Base-by-base conservation (phyloP, 2,113 vertebrate species). In the Caranx ignobilis region DNA sequence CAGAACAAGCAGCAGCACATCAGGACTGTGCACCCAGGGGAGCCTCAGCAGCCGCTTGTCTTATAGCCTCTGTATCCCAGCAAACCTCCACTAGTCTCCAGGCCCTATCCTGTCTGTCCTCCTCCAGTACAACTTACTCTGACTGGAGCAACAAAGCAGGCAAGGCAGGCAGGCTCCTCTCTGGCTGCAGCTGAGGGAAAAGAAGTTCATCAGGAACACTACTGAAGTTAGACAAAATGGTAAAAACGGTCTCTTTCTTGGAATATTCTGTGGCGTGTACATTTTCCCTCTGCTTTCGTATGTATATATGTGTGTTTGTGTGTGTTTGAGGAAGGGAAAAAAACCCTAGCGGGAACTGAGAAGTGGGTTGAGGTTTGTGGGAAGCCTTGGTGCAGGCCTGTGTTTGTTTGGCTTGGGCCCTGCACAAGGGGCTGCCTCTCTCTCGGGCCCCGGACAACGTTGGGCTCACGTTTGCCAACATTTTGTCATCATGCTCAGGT, bases 401-500 rank as follows among this genome's bases (percentile, higher is more conserved):
- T 90, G 90, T 94, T 94, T 95, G 92, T 94, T 95, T 95, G 91
- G 87, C 88, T 94, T 93, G 91, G 90, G 92, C 80, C 89, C 73
- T 16, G 89, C 92, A 92, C 87, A 90, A 86, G 89, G 88, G 87
- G 83, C 76, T 63, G 85, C 87, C 89, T 74, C 83, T 82, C 85
- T 82, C 85, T 71, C 16, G 34, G 86, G 82, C 84, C 82, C 86
- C 77, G 83, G 91, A 90, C 87, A 79, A 87, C 85, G 37, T 37
- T 64, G 67, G 80, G 74, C 82, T 84, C 19, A 74, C 75, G 83
- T 80, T 79, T n/a, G 82, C 88, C 87, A 91, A 86, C 80, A 87
- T 92, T 85, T 91, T 94, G 90, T 93, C 92, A 90, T 93, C 75
- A 0, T 79, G 87, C 87, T 91, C 94, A 96, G 96, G 96, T 97